A percentile compares a stretch with the other conserved stretches of the same genome.
These are phyloP conservation scores for Penaeus vannamei DNA, from an alignment of 1,140 invertebrate genomes.

Conservation along the genomic window DNA sequence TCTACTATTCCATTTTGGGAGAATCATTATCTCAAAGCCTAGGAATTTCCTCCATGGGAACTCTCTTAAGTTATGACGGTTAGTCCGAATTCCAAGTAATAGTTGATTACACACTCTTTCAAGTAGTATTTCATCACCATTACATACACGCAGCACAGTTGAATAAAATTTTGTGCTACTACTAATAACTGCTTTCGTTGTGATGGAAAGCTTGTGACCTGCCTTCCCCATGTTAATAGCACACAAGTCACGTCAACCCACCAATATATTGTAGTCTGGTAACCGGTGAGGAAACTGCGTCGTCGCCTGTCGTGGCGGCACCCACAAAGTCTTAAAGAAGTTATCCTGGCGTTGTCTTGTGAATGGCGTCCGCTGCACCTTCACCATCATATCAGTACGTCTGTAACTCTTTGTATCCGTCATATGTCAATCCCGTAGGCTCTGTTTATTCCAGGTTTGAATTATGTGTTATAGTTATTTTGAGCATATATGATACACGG, in stretches of 20 bases:
- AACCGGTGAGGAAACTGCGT: neutral
- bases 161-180: no score
- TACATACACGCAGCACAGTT: no score
- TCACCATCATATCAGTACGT: conserved; percentile 36
- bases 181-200: no score
- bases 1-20: no score
- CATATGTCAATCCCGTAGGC: conserved; percentile 46
- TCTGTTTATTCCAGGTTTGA: conserved; percentile 36
- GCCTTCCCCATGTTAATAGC: no score
- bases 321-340: no score
- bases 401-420: conserved; percentile 35
- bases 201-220: no score
- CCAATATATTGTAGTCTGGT: neutral
- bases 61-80: no score
- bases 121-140: no score
- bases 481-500: neutral
- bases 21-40: no score
- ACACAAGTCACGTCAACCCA: neutral
- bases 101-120: neutral
- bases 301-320: no score
- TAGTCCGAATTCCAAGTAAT: neutral
- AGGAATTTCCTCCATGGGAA: no score
- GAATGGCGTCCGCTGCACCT: conserved; percentile 26
- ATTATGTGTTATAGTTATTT: conserved; percentile 28
- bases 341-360: conserved; percentile 25